Evolutionary conservation across 2,113 vertebrate species (phyloP), one percentile per base, ranked within the genome.

Genomic region (Bungarus multicinctus): DNA sequence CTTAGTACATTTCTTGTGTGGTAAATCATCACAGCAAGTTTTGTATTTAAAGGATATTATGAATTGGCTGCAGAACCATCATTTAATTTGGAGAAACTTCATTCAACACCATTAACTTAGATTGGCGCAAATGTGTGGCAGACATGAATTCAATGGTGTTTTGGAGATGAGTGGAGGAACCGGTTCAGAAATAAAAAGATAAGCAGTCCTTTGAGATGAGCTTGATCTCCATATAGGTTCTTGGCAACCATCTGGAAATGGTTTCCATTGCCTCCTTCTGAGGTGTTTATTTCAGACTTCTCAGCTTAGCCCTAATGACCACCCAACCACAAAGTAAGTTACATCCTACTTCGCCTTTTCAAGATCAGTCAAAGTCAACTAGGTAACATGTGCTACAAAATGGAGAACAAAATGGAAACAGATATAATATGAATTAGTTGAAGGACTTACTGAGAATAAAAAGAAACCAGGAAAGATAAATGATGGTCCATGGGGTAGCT

Each of bases 51-150:
- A 94, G 53, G 50, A 1, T 91, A 94, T 95, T 91, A 87, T 12
- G 6, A 93, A 69, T 11, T 39, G 89, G 47, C 91, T 81, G 22
- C 39, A 55, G n/a, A 5, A 23, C 69, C 93, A 52, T 54, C 64
- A 92, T 93, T 92, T 14, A 57, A 64, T 92, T 88, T 69, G 94
- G 94, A 81, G 85, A 89, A 94, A 93, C 39, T 45, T 74, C 25
- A 55, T 25, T 88, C 43, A 10, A 7, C 25, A 18, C 57, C 4
- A 10, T 86, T 89, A 34, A 47, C 10, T n/a, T 85, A 58, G 52
- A 85, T 23, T 85, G 25, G 30, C 30, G 3, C n/a, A 39, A 43
- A 91, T 43, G 14, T 58, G 23, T 54, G n/a, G 9, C 50, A 50
- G 43, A 39, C 23, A 34, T 87, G n/a, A 20, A 34, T 74, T 74